These are phyloP conservation scores for Numenius phaeopus DNA, from an alignment of 2,797 vertebrate genomes.

Conservation along the genomic window DNA sequence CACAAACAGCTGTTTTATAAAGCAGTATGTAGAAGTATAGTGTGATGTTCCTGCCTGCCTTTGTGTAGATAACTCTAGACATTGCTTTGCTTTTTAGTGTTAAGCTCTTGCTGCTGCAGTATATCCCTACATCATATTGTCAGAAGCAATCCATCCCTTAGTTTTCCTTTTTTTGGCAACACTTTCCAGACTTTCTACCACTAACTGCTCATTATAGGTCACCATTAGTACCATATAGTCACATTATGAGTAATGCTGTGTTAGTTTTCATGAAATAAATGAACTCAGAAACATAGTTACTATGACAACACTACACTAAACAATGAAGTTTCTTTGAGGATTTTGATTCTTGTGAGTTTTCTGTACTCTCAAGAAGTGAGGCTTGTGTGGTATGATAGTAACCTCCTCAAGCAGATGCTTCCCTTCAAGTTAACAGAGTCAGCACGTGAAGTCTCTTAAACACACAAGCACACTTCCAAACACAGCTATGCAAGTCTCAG, in stretches of 20 bases:
- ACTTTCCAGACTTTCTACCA: not conserved
- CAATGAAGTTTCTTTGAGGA: not conserved
- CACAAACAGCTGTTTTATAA: not conserved
- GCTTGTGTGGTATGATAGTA: not conserved
- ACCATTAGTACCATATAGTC: not conserved
- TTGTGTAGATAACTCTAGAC: not conserved
- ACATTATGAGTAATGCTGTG: not conserved
- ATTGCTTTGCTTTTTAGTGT: not conserved
- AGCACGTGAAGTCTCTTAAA: not conserved
- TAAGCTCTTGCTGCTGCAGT: not conserved
- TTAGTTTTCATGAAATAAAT: conserved; percentile 5
- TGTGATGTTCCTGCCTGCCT: not conserved
- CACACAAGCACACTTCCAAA: not conserved
- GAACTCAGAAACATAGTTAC: not conserved
- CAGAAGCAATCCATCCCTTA: not conserved
- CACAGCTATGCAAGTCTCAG: not conserved
- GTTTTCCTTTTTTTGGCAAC: not conserved
- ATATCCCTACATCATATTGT: not conserved
- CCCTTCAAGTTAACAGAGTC: not conserved
- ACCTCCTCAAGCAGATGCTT: not conserved
- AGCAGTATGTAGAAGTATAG: not conserved
- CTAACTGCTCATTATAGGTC: not conserved
- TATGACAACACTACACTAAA: not conserved
- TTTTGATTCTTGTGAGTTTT: not conserved
- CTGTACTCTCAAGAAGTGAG: not conserved